Base-by-base conservation (phyloP, 2,797 vertebrate species). In the Gymnothorax reevesii region DNA sequence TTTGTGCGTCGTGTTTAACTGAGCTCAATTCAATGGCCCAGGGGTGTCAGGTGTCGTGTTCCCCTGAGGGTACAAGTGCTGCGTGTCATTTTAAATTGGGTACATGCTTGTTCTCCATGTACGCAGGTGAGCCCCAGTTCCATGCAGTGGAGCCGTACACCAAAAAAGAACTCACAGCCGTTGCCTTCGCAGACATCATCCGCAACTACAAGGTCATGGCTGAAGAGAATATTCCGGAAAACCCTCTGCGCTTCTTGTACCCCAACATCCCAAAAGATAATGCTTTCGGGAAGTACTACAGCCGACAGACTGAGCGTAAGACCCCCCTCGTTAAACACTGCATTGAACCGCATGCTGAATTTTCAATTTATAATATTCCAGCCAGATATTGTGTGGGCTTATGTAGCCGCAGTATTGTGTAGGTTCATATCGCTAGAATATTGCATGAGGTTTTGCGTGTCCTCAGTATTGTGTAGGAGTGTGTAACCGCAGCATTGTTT, bases 161-260 rank as follows among this genome's bases (percentile, higher is more conserved):
- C 0, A 99, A 97, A 94, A 98, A 96, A 92, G 98, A 99, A 88
- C 97, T 99, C 57, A 93, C 95, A 0, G 98, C 98, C 0, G 98
- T 99, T 13, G 97, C 97, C 0, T 97, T 99, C 91, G 96, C 98
- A 0, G 98, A 99, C 91, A 99, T 99, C 92, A 98, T 99, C 90
- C 97, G 98, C 60, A 99, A 97, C 88, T 99, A 99, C 94, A 98
- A 99, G 92, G 98, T 99, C 89, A 99, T 99, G 98, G 98, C 98
- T 0, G 97, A 96, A 0, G 98, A 99, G 60, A 99, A 99, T 90
- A 98, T 99, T 87, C 99, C 99, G 0, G 98, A 99, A 88, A 98
- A 99, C 89, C 99, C 98, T 0, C 96, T 99, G 84, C 96, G 97
- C 59, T 99, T 96, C 91, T 96, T 99, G 33, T 98, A 96, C 92